Evolutionary conservation across 2,888 invertebrate genomes (phyloP), one percentile per base, ranked within the genome.

Genomic region (Nephrocerus scutellatus): DNA sequence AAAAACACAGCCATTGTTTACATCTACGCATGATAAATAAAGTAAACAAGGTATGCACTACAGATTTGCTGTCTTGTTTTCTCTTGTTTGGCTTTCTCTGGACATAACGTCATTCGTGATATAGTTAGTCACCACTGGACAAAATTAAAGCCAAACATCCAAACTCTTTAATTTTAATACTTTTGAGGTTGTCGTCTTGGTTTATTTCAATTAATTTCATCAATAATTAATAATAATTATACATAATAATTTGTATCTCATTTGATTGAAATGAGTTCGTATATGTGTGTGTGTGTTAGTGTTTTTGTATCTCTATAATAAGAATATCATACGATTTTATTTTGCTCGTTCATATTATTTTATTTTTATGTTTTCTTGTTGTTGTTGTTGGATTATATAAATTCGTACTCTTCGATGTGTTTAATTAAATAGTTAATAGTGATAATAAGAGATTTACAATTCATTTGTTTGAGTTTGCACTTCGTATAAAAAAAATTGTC

Each of bases 381-480:
- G 13, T 39, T 39, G n/a, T 46, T 25, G 22, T 41, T 41, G 44
- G 46, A 44, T 46, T 44, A 46, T n/a, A n/a, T 46, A 46, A 46
- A 46, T 46, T 46, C 46, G 46, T 46, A 46, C 46, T 46, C 46
- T 46, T 46, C 46, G 46, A 46, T 46, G 46, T 46, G 46, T 44
- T n/a, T 44, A 36, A 46, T 46, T 43, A 41, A 46, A 28, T 44
- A 41, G 26, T 44, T 43, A 36, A 36, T 38, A 44, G 41, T 44
- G 39, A 24, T 22, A 44, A 44, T 41, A 43, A 36, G n/a, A n/a
- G n/a, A n/a, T n/a, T n/a, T n/a, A n/a, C n/a, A 42, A 33, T 38
- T 38, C 25, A 41, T 42, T 42, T 29, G 22, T 34, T 41, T 22
- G 23, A 10, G 38, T n/a, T n/a, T n/a, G n/a, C n/a, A n/a, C n/a